Conservation (phyloP, 2,888 invertebrate genomes). For the Apodemia zela region DNA sequence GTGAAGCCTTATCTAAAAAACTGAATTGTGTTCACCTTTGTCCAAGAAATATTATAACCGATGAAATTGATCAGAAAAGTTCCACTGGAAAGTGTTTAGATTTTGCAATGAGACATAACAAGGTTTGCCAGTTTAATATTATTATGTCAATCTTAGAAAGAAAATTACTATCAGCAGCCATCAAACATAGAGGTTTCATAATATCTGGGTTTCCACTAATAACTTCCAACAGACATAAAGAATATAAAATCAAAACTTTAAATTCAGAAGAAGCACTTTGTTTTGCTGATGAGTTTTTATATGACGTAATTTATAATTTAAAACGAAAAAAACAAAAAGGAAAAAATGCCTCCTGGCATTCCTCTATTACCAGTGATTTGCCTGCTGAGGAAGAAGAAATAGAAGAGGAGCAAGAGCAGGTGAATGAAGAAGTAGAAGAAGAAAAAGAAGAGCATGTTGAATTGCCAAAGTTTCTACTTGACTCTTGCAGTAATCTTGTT, state of each 20-base stretch:
- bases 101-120: slow-evolving; percentile 78
- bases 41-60: slow-evolving; percentile 73
- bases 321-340: slow-evolving; percentile 50
- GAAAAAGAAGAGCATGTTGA: slow-evolving; percentile 42
- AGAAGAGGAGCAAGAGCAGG: slow-evolving; percentile 39
- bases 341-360: slow-evolving; percentile 30
- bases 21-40: slow-evolving; percentile 80
- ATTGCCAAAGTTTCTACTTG: slow-evolving; percentile 58
- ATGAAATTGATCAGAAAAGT: slow-evolving; percentile 79
- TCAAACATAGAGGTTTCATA: slow-evolving; percentile 82
- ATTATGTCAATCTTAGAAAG: slow-evolving; percentile 74
- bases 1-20: slow-evolving; percentile 76
- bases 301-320: slow-evolving; percentile 49
- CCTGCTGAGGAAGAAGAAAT: slow-evolving; percentile 39
- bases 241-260: slow-evolving; percentile 42
- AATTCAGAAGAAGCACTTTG: slow-evolving; percentile 53
- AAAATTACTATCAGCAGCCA: slow-evolving; percentile 70
- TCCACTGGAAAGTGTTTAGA: slow-evolving; percentile 79
- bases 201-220: slow-evolving; percentile 83
- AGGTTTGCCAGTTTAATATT: slow-evolving; percentile 68
- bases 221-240: slow-evolving; percentile 49
- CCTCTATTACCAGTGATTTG: slow-evolving; percentile 44
- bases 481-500: slow-evolving; percentile 49
- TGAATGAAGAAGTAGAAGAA: slow-evolving; percentile 41
- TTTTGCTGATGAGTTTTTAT: slow-evolving; percentile 44